Conservation (phyloP, 1,140 invertebrate genomes). For the Tetramorium alpestre region DNA sequence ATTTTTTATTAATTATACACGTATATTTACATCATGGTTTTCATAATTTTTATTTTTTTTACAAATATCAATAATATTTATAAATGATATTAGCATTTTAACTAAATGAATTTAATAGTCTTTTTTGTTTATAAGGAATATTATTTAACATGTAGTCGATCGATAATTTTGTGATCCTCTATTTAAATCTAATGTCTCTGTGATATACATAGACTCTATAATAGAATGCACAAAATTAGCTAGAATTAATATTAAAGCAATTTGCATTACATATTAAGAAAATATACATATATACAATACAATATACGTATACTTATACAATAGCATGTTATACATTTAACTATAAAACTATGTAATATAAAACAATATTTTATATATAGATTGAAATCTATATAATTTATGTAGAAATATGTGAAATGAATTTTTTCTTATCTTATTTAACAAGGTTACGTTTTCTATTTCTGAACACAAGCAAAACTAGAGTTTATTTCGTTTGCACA, state of each 20-base stretch:
- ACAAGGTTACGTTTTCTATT: neutral
- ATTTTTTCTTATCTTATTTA: neutral
- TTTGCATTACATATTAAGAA: neutral
- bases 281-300: neutral
- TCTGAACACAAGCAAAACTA: neutral
- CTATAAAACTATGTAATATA: too few relatives aligned
- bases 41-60: constrained; percentile 13
- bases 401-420: neutral
- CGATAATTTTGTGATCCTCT: neutral
- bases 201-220: neutral
- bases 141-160: neutral
- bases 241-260: neutral
- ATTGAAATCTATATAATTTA: constrained; percentile 9
- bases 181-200: neutral
- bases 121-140: neutral
- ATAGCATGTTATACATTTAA: too few relatives aligned
- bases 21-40: neutral
- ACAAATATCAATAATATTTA: constrained; percentile 4
- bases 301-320: too few relatives aligned
- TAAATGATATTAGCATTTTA: neutral
- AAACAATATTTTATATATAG: neutral
- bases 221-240: neutral
- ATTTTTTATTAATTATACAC: neutral
- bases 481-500: neutral
- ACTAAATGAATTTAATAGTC: neutral